phyloP scores from a whole-genome alignment of 2,888 invertebrate species.

The Notodonta ziczac region DNA sequence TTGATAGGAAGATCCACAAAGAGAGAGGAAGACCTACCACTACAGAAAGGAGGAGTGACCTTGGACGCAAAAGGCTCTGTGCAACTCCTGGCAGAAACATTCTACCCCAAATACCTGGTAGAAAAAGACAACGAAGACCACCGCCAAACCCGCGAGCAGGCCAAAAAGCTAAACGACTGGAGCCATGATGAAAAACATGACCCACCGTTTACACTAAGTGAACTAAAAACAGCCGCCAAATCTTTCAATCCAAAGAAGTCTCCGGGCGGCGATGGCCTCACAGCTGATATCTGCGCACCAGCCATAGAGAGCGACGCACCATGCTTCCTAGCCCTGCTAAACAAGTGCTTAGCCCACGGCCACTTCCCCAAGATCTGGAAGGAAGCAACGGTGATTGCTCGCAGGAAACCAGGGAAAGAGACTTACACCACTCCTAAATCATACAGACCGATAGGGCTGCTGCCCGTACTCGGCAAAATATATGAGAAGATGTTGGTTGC shows the following conservation, averaged over 20 bases:
- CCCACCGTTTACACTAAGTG: constrained; percentile 10
- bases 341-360: not conserved
- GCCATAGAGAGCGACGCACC: constrained; percentile 1
- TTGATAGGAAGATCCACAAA: constrained; percentile 9
- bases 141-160: not conserved
- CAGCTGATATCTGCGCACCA: constrained; percentile 11
- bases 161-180: not conserved
- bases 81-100: constrained; percentile 9
- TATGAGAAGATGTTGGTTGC: too few relatives aligned
- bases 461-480: not conserved
- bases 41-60: not conserved
- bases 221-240: constrained; percentile 1
- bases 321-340: not conserved
- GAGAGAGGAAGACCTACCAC: constrained; percentile 5
- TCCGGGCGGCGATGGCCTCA: constrained; percentile 4
- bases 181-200: not conserved
- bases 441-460: constrained; percentile 9
- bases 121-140: constrained; percentile 6
- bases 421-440: constrained; percentile 8
- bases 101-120: constrained; percentile 6
- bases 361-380: not conserved
- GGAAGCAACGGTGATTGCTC: not conserved
- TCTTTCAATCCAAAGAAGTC: constrained; percentile 19
- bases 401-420: constrained; percentile 15
- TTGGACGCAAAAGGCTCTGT: constrained; percentile 15